Base-by-base conservation (phyloP, 2,797 vertebrate genomes). In the Pantherophis alleghaniensis region DNA sequence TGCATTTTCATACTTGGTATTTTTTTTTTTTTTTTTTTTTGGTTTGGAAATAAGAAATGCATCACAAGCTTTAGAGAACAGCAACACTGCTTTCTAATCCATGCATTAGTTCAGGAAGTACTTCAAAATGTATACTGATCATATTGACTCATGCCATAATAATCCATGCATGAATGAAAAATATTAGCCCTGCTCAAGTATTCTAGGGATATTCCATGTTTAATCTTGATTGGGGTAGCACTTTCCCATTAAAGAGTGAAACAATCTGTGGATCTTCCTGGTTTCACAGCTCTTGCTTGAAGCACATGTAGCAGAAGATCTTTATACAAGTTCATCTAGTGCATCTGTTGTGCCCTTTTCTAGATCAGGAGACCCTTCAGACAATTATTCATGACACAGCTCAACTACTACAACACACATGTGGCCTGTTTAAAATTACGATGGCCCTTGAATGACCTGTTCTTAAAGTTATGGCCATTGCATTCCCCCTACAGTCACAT, bases 111-210 rank as follows among this genome's bases (percentile, higher is more conserved):
- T 42, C 69, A 79, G 69, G 16, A 42, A 79, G 69, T 79, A 79
- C 3, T 79, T 79, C 32, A 79, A 79, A 42, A 11, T 22, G 32
- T 79, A 79, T 10, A 79, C 18, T 79, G 18, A 96, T 93, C 96
- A 94, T 97, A 79, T 42, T 37, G 37, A 79, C 37, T 37, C 18
- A 42, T 42, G 32, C 37, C 66, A 79, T 32, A 69, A 14, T 32
- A 69, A 69, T 69, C n/a, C 66, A 69, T 69, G 66, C 66, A 32
- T 69, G 32, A 69, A 32, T 32, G n/a, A 37, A 69, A 69, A 69
- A 69, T 16, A 69, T 69, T 69, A 69, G n/a, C n/a, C 66, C 66
- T 32, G n/a, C n/a, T 69, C n/a, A 18, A 32, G 5, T 32, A 69
- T 69, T 32, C n/a, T 69, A 18, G 13, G n/a, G n/a, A 69, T 69